Percentiles rank a stretch among this genome's conserved stretches.
phyloP scores from a whole-genome alignment of 1,140 invertebrate species.

The Mamestra configurata region DNA sequence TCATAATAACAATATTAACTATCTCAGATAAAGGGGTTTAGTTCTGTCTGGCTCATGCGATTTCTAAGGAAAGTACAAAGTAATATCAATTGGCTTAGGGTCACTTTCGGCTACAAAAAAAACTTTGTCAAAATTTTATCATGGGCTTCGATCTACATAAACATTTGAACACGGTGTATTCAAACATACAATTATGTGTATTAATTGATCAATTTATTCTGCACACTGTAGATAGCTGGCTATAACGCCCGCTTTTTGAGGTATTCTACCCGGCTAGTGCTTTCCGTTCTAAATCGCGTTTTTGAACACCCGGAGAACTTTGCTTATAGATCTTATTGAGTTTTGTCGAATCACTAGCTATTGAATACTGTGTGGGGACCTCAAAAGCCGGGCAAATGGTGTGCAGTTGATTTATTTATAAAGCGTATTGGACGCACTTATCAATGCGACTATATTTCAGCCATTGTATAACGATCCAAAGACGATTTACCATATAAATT shows the following conservation, averaged over 20 bases:
- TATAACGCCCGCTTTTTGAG: neutral
- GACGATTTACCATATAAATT: neutral
- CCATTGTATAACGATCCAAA: neutral
- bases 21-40: neutral
- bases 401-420: neutral
- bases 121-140: neutral
- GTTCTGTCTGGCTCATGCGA: neutral
- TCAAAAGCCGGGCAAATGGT: neutral
- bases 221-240: neutral
- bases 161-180: constrained; percentile 7
- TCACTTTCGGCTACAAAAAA: constrained; percentile 18
- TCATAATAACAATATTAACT: neutral
- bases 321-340: neutral
- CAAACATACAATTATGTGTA: constrained; percentile 6
- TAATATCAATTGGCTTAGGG: constrained; percentile 16
- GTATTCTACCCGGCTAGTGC: neutral
- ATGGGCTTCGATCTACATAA: neutral
- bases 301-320: too few relatives aligned
- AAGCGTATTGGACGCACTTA: neutral
- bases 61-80: constrained; percentile 2
- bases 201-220: neutral
- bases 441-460: neutral
- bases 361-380: neutral
- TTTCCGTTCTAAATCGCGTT: too few relatives aligned
- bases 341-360: neutral